Percentiles rank a stretch among this genome's conserved stretches.
Evolutionary conservation across 2,888 invertebrate genomes (phyloP).

Genomic region (Ennomos quercinarius): DNA sequence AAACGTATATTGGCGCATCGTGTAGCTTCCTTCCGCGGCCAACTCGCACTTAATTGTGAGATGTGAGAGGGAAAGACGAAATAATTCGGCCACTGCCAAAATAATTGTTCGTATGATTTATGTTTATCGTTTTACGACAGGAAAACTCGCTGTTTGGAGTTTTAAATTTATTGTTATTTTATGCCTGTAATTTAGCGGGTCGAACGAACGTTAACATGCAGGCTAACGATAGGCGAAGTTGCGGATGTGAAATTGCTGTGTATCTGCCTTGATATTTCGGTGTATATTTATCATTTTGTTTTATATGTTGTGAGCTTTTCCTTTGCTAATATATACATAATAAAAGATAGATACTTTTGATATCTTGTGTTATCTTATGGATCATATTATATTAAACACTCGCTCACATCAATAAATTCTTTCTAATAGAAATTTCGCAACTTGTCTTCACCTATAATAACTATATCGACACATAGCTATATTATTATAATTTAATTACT

Average conservation of each 20-base stretch:
- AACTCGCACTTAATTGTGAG: conserved; percentile 64
- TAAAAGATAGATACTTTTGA: no score
- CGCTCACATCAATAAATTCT: no score
- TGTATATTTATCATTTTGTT: conserved; percentile 10
- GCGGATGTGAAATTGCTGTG: conserved; percentile 25
- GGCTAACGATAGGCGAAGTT: conserved; percentile 36
- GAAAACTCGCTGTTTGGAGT: conserved; percentile 59
- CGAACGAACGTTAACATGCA: conserved; percentile 42
- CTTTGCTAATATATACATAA: background rate
- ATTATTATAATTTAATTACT: no score
- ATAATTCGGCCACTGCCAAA: conserved; percentile 62
- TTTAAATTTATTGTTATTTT: conserved; percentile 65
- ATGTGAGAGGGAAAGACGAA: conserved; percentile 62
- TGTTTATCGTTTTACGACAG: conserved; percentile 64
- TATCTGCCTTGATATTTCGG: conserved; percentile 16
- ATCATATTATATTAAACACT: no score
- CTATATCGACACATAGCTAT: no score
- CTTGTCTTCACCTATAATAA: no score
- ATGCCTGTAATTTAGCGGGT: conserved; percentile 55
- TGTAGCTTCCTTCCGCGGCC: conserved; percentile 62
- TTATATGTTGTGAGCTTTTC: background rate
- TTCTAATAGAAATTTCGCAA: no score
- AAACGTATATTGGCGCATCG: conserved; percentile 65
- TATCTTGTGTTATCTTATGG: no score
- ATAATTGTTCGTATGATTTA: conserved; percentile 67